Evolutionary conservation across 2,113 vertebrate genomes (phyloP), one percentile per base, ranked within the genome.

Genomic region (Dasyurus viverrinus): DNA sequence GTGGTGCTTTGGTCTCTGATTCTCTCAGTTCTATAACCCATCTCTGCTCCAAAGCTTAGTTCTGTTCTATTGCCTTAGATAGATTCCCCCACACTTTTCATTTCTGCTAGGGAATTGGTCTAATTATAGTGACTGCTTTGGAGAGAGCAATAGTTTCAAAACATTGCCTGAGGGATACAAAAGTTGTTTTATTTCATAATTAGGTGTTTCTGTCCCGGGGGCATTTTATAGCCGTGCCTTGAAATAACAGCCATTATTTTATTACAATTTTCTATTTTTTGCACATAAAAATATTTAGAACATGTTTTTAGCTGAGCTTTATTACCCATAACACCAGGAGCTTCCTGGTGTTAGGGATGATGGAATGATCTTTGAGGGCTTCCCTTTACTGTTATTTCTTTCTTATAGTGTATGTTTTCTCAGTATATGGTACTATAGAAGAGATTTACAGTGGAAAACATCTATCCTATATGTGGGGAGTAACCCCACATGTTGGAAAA

Each of bases 121-220:
- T 97, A 98, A 98, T 98, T 98, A 97, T 96, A 98, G 95, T 0
- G 93, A 98, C 97, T 97, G 94, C 94, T 97, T 95, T 96, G 90
- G 95, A 98, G 93, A 98, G 52, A 98, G 98, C 96, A 97, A 97
- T 94, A 97, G 98, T 97, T 98, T 96, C 97, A 97, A 98, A 98
- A 97, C 42, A 95, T 97, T 97, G 98, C 98, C 98, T 96, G 94
- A 98, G 97, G 98, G 95, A 3, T 96, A 97, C 92, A 93, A 10
- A 98, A 98, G 98, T 98, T 98, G 95, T 97, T 94, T 96, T 97
- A 98, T 97, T 98, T 98, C 92, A 96, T 98, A 98, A 98, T 98
- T 98, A 98, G 98, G 96, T 95, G 95, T 93, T 98, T 98, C 93
- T 97, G 95, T 98, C 98, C 92, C 94, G 11, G 24, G 93, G 95